Evolutionary conservation across 2,113 vertebrate species (phyloP), one percentile per base, ranked within the genome.

Genomic region (Entosphenus tridentatus): DNA sequence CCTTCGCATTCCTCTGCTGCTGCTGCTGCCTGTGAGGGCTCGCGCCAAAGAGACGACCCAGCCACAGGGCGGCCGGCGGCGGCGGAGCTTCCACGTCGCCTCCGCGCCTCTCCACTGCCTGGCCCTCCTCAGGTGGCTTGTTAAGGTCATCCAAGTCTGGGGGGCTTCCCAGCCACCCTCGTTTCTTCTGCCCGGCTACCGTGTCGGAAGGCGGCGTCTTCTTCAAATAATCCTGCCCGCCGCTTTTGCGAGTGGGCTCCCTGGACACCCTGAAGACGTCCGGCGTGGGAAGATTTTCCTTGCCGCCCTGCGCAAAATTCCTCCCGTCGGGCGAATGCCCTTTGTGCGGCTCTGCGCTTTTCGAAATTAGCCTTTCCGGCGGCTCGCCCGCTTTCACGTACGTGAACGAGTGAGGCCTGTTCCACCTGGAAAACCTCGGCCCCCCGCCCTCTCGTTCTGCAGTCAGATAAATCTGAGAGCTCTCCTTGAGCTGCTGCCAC

Each of bases 401-500:
- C 71, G 5, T 39, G 11, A 70, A 81, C 78, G 77, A 87, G 76
- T 79, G 89, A 75, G 85, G 85, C 58, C 77, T 83, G 73, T 85
- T 81, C 8, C 77, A 76, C 72, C 79, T 86, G 11, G 81, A 73
- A 12, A 92, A 86, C 76, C 87, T 86, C 0, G 85, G 82, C 2
- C 82, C 82, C 74, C 89, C 83, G 0, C 81, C 9, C 0, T 87
- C 84, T 54, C 82, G 85, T 67, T 95, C 87, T 65, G 62, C n/a
- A 16, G 62, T 65, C 0, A 98, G 92, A 77, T 98, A 98, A 71
- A 98, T 87, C 79, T 96, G 93, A 57, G 93, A 98, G 73, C 87
- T 95, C 79, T 92, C 91, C 92, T 92, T 98, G 57, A 98, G 86
- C 78, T 98, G 93, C 78, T 87, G 90, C 93, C 93, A 98, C 92